Evolutionary conservation across 1,140 invertebrate species (phyloP).

Genomic region (Bombus sibiricus): DNA sequence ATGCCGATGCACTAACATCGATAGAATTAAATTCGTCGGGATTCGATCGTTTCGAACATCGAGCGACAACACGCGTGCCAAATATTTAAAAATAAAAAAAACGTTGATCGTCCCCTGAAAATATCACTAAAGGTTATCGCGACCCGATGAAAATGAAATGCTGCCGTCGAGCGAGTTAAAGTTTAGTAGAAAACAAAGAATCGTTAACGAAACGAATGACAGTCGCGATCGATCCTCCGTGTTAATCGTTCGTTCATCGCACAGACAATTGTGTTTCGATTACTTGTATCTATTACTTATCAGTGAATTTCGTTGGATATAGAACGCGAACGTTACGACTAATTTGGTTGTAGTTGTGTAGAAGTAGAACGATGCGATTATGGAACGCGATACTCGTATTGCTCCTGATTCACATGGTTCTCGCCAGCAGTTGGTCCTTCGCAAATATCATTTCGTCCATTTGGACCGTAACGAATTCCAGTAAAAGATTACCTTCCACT

Average conservation of each 20-base stretch:
- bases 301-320: neutral
- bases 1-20: neutral
- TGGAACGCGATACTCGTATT: slow-evolving; percentile 48
- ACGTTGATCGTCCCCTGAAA: no score
- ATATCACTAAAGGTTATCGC: slow-evolving; percentile 19
- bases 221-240: neutral
- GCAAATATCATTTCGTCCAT: neutral
- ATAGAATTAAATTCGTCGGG: neutral
- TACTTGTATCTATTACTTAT: neutral
- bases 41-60: no score
- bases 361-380: slow-evolving; percentile 25
- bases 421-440: slow-evolving; percentile 57
- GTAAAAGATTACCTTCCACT: neutral
- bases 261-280: neutral
- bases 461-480: neutral
- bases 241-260: no score
- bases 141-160: neutral
- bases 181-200: neutral
- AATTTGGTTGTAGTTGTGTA: neutral
- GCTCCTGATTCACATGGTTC: slow-evolving; percentile 15
- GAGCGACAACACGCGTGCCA: no score
- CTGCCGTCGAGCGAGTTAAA: neutral
- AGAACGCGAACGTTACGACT: neutral
- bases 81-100: neutral
- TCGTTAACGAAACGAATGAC: neutral